These are phyloP conservation scores for Burhinus bistriatus DNA, from an alignment of 2,113 vertebrate genomes.

Conservation along the genomic window DNA sequence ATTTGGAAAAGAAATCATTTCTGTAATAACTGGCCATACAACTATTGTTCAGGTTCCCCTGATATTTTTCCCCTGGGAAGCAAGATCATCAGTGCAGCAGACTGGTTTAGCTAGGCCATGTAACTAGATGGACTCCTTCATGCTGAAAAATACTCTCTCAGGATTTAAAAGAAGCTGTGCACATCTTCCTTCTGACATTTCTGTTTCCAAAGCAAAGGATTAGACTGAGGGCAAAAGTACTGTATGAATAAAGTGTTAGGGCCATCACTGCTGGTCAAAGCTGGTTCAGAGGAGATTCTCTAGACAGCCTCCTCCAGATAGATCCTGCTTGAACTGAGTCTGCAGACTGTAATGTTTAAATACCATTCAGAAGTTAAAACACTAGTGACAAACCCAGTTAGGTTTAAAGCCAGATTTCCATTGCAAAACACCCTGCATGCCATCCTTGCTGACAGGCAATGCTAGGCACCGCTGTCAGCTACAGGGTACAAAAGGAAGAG, in stretches of 20 bases:
- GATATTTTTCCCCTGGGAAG: not conserved
- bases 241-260: not conserved
- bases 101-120: not conserved
- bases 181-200: conserved; percentile 17
- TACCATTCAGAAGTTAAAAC: conserved; percentile 53
- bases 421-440: conserved; percentile 61
- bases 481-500: conserved; percentile 53
- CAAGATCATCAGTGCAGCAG: not conserved
- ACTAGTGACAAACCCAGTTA: conserved; percentile 59
- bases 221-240: not conserved
- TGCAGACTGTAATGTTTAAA: conserved; percentile 47
- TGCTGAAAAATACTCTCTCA: conserved; percentile 10
- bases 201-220: conserved; percentile 17
- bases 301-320: not conserved
- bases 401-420: conserved; percentile 67
- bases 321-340: conserved; percentile 11
- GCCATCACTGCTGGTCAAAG: conserved; percentile 17
- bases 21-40: not conserved
- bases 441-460: conserved; percentile 53
- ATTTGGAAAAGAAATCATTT: not conserved
- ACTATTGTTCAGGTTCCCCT: not conserved
- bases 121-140: not conserved
- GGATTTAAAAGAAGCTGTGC: conserved; percentile 21
- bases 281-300: conserved; percentile 31
- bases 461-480: conserved; percentile 57